Evolutionary conservation across 2,797 vertebrate genomes (phyloP).

Genomic region (Bryconaethiops microstoma): DNA sequence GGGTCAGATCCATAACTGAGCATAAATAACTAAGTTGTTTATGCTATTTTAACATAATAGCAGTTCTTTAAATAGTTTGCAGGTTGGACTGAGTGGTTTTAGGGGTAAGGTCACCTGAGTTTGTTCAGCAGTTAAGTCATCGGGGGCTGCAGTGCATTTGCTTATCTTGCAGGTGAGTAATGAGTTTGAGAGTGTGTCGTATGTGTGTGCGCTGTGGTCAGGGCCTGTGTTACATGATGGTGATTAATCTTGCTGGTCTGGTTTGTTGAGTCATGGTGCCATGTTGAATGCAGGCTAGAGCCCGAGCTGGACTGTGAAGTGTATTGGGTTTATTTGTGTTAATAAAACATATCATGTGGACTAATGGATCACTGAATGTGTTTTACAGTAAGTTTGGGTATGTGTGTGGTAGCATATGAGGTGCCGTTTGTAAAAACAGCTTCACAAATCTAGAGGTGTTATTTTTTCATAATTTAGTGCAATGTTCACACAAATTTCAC

Average conservation of each 20-base stretch:
- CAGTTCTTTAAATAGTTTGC: background rate
- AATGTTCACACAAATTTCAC: too few relatives aligned
- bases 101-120: constrained; percentile 34
- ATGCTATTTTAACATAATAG: background rate
- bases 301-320: constrained; percentile 41
- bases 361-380: too few relatives aligned
- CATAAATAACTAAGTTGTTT: background rate
- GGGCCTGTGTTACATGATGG: constrained; percentile 64
- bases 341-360: background rate
- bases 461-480: too few relatives aligned
- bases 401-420: constrained; percentile 9
- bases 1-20: background rate
- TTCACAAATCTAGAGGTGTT: too few relatives aligned
- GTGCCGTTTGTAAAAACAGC: too few relatives aligned
- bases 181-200: constrained; percentile 77
- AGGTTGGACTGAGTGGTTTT: constrained; percentile 42
- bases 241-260: constrained; percentile 72
- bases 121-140: constrained; percentile 62
- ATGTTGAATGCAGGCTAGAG: constrained; percentile 35
- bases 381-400: background rate
- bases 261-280: constrained; percentile 59
- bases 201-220: constrained; percentile 71
- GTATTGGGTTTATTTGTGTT: constrained; percentile 18
- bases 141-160: constrained; percentile 67
- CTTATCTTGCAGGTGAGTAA: constrained; percentile 77